These are phyloP conservation scores for Nymphicus hollandicus DNA, from an alignment of 2,113 vertebrate species.

Conservation along the genomic window DNA sequence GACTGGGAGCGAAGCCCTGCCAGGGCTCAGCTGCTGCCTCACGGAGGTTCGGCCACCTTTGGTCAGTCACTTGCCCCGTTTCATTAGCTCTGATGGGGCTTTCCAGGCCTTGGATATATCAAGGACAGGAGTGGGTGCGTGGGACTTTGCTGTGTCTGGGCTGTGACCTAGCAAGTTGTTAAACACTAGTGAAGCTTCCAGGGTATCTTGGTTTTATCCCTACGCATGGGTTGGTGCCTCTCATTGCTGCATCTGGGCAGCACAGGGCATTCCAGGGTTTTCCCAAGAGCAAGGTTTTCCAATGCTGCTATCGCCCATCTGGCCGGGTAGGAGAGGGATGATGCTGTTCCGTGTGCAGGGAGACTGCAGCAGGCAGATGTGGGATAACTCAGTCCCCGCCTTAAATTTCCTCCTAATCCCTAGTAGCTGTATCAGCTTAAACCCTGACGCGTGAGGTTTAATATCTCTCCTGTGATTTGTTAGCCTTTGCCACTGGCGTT, in stretches of 20 bases:
- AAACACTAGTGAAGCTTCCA: background rate
- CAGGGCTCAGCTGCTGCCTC: background rate
- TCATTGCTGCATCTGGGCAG: rapidly evolving
- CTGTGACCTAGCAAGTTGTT: background rate
- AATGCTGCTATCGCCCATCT: background rate
- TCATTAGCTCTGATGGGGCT: background rate
- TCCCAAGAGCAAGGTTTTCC: background rate
- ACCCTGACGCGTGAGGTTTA: slow-evolving; percentile 18
- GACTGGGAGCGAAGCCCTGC: background rate
- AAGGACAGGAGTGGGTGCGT: background rate
- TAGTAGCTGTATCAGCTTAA: slow-evolving; percentile 46
- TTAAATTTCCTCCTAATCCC: slow-evolving; percentile 39
- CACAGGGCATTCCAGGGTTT: background rate
- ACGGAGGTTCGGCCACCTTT: rapidly evolving
- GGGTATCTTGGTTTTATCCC: background rate
- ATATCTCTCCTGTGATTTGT: slow-evolving; percentile 21
- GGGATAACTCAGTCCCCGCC: background rate
- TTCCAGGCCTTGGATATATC: background rate
- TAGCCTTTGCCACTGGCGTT: background rate
- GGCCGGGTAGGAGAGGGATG: background rate
- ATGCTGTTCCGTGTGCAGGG: rapidly evolving
- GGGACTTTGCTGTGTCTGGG: background rate
- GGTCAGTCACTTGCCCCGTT: background rate
- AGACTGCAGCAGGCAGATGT: background rate
- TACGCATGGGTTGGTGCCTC: rapidly evolving